Percentiles rank a stretch among this genome's conserved stretches.
phyloP scores from a whole-genome alignment of 2,113 vertebrate species.

The Syngnathus typhle region DNA sequence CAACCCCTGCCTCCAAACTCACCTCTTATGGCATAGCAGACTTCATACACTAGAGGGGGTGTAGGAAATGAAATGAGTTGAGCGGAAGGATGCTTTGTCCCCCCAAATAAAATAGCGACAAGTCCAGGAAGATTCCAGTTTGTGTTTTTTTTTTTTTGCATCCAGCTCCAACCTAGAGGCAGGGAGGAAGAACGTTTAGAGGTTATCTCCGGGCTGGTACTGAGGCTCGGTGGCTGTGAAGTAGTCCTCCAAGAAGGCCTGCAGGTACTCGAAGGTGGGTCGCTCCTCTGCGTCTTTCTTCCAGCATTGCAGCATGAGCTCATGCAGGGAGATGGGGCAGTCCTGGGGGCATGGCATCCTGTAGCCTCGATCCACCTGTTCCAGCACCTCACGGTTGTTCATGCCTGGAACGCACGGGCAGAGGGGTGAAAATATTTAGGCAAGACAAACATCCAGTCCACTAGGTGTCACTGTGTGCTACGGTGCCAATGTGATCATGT shows the following conservation, averaged over 20 bases:
- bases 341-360: conserved; percentile 93
- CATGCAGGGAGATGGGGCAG: conserved; percentile 92
- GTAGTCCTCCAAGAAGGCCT: conserved; percentile 98
- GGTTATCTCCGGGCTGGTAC: conserved; percentile 97
- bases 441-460: neutral
- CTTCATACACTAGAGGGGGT: conserved; percentile 45
- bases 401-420: conserved; percentile 73
- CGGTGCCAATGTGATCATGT: too few species aligned
- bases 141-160: conserved; percentile 16
- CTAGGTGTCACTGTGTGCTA: too few species aligned
- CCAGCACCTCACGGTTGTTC: conserved; percentile 98
- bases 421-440: neutral
- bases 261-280: conserved; percentile 95
- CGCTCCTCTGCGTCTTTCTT: conserved; percentile 95
- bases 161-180: conserved; percentile 25
- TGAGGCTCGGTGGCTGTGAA: conserved; percentile 98
- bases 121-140: conserved; percentile 20
- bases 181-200: conserved; percentile 65
- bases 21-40: conserved; percentile 9
- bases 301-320: conserved; percentile 99
- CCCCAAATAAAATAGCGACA: conserved; percentile 11
- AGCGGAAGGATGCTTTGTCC: conserved; percentile 66
- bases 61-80: conserved; percentile 67
- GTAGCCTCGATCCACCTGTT: conserved; percentile 97
- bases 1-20: conserved; percentile 49